Conservation (phyloP, 2,113 vertebrate genomes). For the Cephalopholis sonnerati region DNA sequence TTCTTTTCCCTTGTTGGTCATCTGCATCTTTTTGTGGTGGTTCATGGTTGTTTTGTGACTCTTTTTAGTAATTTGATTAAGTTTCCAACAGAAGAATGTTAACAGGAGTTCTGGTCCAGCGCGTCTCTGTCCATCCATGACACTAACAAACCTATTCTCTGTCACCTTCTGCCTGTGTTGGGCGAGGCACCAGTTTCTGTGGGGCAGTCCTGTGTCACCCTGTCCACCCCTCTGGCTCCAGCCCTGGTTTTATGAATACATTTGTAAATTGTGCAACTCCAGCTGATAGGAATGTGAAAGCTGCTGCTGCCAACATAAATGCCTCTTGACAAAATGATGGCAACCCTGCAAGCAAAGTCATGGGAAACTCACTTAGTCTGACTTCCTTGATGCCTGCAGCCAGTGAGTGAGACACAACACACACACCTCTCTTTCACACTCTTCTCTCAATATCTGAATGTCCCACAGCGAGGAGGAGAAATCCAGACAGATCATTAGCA, state of each 20-base stretch:
- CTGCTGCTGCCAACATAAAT: slow-evolving; percentile 56
- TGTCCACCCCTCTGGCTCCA: background rate
- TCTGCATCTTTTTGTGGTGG: no score
- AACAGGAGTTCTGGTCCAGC: background rate
- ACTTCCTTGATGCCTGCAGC: slow-evolving; percentile 42
- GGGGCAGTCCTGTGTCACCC: background rate
- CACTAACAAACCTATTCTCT: background rate
- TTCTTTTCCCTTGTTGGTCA: no score
- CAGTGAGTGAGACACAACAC: slow-evolving; percentile 42
- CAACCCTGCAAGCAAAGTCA: slow-evolving; percentile 61
- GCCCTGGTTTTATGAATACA: slow-evolving; percentile 5
- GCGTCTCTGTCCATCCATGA: background rate
- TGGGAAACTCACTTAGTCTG: slow-evolving; percentile 66
- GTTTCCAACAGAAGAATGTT: background rate
- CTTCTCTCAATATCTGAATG: background rate
- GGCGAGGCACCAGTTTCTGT: slow-evolving; percentile 2
- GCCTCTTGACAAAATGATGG: slow-evolving; percentile 50
- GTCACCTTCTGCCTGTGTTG: background rate
- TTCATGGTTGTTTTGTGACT: background rate
- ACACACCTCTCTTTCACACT: slow-evolving; percentile 17
- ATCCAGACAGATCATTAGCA: slow-evolving; percentile 59
- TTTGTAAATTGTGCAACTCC: slow-evolving; percentile 33
- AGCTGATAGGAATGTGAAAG: slow-evolving; percentile 48
- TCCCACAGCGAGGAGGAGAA: slow-evolving; percentile 32
- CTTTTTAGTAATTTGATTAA: background rate